Conservation (phyloP, 2,113 vertebrate genomes). For the Asarcornis scutulata region DNA sequence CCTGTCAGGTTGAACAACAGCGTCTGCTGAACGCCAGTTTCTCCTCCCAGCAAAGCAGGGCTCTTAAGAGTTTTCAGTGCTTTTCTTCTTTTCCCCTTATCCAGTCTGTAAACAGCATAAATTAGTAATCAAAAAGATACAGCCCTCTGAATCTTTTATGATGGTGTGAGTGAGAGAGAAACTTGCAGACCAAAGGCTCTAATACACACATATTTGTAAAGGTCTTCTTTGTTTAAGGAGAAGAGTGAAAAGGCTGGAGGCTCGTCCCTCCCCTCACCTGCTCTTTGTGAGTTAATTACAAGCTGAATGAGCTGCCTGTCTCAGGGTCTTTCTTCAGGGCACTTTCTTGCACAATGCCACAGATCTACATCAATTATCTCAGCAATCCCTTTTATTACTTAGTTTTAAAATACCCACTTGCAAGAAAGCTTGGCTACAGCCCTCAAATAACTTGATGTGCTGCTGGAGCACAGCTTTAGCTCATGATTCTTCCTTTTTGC, state of each 20-base stretch:
- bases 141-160: conserved; percentile 62
- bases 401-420: conserved; percentile 43
- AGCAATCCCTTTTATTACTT: conserved; percentile 50
- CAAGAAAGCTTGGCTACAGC: conserved; percentile 12
- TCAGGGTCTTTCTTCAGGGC: conserved; percentile 40
- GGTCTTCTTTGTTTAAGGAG: conserved; percentile 57
- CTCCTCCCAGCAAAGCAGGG: conserved; percentile 10
- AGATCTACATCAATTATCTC: conserved; percentile 26
- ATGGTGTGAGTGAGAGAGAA: conserved; percentile 41
- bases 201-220: conserved; percentile 62
- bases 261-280: conserved; percentile 9
- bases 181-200: conserved; percentile 15
- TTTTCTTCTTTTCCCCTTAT: conserved; percentile 5
- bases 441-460: background rate
- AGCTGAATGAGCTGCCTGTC: conserved; percentile 11
- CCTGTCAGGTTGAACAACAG: background rate
- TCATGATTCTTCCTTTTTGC: background rate
- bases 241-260: conserved; percentile 36
- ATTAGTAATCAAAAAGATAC: conserved; percentile 68
- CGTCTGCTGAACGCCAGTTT: background rate
- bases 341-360: conserved; percentile 14
- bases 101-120: conserved; percentile 50
- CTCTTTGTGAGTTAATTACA: conserved; percentile 62
- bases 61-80: conserved; percentile 18
- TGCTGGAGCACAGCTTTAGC: background rate